These are phyloP conservation scores for Zaprionus gabonicus DNA, from an alignment of 1,140 invertebrate genomes.

Conservation along the genomic window DNA sequence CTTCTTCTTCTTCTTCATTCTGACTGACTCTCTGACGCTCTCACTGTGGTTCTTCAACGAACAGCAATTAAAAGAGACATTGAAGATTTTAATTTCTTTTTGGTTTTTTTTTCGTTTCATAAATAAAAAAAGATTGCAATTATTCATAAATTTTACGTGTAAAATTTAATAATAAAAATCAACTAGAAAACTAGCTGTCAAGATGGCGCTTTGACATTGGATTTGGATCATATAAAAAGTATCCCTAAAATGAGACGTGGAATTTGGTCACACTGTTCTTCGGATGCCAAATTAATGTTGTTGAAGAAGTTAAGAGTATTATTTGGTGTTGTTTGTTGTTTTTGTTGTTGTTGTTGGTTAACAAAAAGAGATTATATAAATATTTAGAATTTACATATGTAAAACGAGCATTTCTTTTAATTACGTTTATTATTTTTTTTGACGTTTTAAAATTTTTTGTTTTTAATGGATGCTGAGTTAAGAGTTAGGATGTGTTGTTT, in stretches of 20 bases:
- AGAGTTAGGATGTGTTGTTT: constrained; percentile 77
- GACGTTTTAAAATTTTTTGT: constrained; percentile 71
- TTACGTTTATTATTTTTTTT: constrained; percentile 84
- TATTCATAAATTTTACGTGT: constrained; percentile 83
- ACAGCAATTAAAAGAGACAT: constrained; percentile 73
- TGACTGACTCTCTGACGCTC: constrained; percentile 36
- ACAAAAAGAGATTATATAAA: constrained; percentile 80
- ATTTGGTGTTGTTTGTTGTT: constrained; percentile 41
- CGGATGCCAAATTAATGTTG: constrained; percentile 64
- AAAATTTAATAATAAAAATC: constrained; percentile 82
- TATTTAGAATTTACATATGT: constrained; percentile 82
- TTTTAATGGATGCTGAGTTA: constrained; percentile 77
- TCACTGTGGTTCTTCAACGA: constrained; percentile 55
- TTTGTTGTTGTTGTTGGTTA: constrained; percentile 59
- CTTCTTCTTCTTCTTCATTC: constrained; percentile 26
- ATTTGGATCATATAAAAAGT: constrained; percentile 55
- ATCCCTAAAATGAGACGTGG: constrained; percentile 65
- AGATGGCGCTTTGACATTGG: constrained; percentile 71
- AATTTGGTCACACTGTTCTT: constrained; percentile 42
- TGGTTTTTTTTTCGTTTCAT: constrained; percentile 44
- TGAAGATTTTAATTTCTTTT: constrained; percentile 30
- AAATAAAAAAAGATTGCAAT: constrained; percentile 74
- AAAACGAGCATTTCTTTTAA: constrained; percentile 83
- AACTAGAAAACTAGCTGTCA: constrained; percentile 80
- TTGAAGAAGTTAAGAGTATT: constrained; percentile 76